A percentile compares a stretch with the other conserved stretches of the same genome.
Evolutionary conservation across 2,888 invertebrate species (phyloP).

Genomic region (Dascillus cervinus): DNA sequence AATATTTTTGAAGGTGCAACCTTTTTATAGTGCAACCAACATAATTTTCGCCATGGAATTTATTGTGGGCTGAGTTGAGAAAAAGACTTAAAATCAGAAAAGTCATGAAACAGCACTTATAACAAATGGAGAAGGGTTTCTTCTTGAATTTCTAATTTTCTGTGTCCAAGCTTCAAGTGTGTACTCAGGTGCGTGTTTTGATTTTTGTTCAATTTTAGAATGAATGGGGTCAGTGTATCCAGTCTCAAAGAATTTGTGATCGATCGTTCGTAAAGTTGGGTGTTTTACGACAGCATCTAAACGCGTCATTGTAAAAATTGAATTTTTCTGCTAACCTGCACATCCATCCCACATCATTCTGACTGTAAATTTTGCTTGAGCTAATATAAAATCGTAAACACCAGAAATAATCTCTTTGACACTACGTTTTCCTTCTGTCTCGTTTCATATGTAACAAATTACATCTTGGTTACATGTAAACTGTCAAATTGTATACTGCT

Average conservation of each 20-base stretch:
- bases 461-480: conserved; percentile 29
- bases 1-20: conserved; percentile 12
- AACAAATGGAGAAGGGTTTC: conserved; percentile 15
- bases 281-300: conserved; percentile 6
- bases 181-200: conserved; percentile 24
- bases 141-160: conserved; percentile 17
- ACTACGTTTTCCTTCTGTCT: conserved; percentile 28
- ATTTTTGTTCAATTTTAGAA: conserved; percentile 25
- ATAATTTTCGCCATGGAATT: conserved; percentile 10
- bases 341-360: no score
- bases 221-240: conserved; percentile 22
- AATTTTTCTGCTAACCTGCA: no score
- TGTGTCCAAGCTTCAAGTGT: conserved; percentile 23
- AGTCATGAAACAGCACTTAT: conserved; percentile 14
- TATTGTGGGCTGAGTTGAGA: conserved; percentile 1
- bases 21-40: conserved; percentile 12
- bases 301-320: conserved; percentile 16
- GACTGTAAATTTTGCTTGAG: no score
- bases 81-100: conserved; percentile 15
- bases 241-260: conserved; percentile 9
- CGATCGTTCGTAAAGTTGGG: conserved; percentile 5
- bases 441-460: conserved; percentile 26
- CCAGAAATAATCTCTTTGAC: conserved; percentile 26
- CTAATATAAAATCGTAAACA: conserved; percentile 19
- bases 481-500: conserved; percentile 28